These are phyloP conservation scores for Yponomeuta evonymella DNA, from an alignment of 2,888 invertebrate genomes.

Conservation along the genomic window DNA sequence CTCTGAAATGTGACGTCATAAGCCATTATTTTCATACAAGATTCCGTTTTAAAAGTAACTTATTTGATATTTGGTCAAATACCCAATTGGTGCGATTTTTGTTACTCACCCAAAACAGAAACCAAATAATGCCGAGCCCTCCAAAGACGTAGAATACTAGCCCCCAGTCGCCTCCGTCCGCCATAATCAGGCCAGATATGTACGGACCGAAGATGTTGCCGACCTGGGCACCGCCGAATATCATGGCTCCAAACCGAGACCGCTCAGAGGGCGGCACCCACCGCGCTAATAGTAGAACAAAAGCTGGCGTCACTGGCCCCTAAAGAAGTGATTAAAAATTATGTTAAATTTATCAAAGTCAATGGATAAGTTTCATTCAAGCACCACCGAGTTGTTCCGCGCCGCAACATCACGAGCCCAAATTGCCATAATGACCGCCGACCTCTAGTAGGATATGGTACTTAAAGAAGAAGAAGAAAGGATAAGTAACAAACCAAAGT, in stretches of 20 bases:
- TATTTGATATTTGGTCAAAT: no score
- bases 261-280: conserved; percentile 78
- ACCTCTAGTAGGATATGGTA: no score
- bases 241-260: conserved; percentile 74
- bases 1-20: no score
- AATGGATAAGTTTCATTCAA: no score
- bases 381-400: no score
- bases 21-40: no score
- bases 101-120: conserved; percentile 60
- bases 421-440: no score
- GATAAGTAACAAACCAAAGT: not conserved
- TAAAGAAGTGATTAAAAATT: conserved; percentile 30
- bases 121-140: conserved; percentile 69
- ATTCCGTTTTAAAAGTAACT: no score
- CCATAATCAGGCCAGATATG: conserved; percentile 61
- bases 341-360: no score
- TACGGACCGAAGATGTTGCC: conserved; percentile 73
- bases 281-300: conserved; percentile 75
- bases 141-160: conserved; percentile 77
- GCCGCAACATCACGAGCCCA: no score
- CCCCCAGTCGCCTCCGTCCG: conserved; percentile 70
- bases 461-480: no score
- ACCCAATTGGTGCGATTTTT: not conserved
- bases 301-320: conserved; percentile 78
- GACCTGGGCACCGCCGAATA: conserved; percentile 75